Percentiles rank a stretch among this genome's conserved stretches.
phyloP scores from a whole-genome alignment of 2,113 vertebrate genomes.

The Pangasianodon gigas region DNA sequence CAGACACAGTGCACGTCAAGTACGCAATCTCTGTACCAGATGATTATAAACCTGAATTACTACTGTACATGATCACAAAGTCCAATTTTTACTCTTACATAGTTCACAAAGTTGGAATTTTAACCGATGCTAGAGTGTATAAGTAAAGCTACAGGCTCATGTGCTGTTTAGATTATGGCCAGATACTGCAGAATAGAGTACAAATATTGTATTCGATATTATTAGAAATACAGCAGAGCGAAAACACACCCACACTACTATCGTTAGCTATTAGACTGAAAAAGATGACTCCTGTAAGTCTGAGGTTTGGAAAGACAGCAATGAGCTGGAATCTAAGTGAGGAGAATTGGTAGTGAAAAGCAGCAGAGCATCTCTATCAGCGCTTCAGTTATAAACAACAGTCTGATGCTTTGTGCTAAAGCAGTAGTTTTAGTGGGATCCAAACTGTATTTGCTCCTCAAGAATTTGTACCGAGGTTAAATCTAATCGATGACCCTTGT shows the following conservation, averaged over 20 bases:
- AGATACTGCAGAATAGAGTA: not conserved
- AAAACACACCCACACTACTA: not conserved
- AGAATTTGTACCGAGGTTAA: not conserved
- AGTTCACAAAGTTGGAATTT: not conserved
- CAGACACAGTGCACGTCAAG: not conserved
- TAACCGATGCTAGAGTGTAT: not conserved
- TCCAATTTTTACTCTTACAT: not conserved
- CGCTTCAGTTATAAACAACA: not conserved
- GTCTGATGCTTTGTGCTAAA: not conserved
- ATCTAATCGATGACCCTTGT: not conserved
- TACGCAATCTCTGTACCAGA: not conserved
- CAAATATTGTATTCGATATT: not conserved
- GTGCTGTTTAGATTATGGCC: not conserved
- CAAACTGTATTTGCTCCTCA: not conserved
- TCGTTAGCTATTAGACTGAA: not conserved
- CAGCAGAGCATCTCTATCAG: not conserved
- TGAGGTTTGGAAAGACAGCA: not conserved
- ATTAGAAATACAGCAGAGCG: not conserved
- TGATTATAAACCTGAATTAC: not conserved
- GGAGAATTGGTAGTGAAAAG: not conserved
- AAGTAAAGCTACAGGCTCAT: too few relatives aligned
- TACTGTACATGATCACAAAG: not conserved
- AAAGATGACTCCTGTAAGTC: not conserved
- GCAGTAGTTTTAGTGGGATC: not conserved
- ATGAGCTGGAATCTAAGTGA: conserved; percentile 3